Evolutionary conservation across 2,888 invertebrate genomes (phyloP), one percentile per base, ranked within the genome.

Genomic region (Ephialtes manifestator): DNA sequence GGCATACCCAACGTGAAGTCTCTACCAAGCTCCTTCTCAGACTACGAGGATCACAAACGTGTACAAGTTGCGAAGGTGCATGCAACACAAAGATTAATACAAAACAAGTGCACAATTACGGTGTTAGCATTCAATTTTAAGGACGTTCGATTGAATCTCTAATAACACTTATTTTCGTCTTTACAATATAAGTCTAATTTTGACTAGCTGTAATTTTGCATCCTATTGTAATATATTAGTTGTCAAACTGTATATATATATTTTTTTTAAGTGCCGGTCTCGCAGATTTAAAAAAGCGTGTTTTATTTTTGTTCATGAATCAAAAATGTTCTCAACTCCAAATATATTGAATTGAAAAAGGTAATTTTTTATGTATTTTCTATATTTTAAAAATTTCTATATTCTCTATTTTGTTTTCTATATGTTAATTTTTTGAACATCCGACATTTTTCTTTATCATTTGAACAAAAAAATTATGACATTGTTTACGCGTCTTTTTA

Each of bases 1-100:
- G 86, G 84, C 84, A 86, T 83, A 82, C 86, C 85, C 88, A 87
- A 83, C 68, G 68, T 86, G 80, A 85, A 83, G 84, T 89, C 87
- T 77, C 77, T 88, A 88, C 60, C 84, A 83, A 75, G 85, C 84
- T 68, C 55, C 84, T 76, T 84, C 85, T 87, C 87, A 79, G 83
- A 80, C 88, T 88, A 90, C 83, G 80, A 71, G 81, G 86, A 84
- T 87, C 84, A 81, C 75, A 83, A 82, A 76, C 85, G 81, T 80
- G 80, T 51, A 79, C 72, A 67, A 74, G 72, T 77, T 39, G 75
- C 70, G 70, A 71, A 74, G 76, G 65, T 60, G 71, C 87, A 81
- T 87, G 84, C 86, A 81, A 87, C 77, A 87, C 82, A 84, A 80
- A 83, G 60, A 80, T 84, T 80, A 75, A 83, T 85, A 60, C 81